phyloP scores from a whole-genome alignment of 2,888 invertebrate species.

The Eupsilia transversa region DNA sequence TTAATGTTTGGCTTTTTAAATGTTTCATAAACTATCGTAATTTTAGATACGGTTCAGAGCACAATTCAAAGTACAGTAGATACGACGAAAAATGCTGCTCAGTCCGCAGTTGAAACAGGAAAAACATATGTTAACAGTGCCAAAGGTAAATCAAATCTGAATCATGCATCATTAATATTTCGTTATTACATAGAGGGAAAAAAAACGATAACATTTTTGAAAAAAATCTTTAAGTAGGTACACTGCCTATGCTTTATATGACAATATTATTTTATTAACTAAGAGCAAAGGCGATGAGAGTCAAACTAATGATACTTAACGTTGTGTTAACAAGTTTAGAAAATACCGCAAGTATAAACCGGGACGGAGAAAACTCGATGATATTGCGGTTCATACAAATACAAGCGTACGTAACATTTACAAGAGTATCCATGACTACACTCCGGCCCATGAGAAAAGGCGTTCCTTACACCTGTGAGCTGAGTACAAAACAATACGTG shows the following conservation, averaged over 20 bases:
- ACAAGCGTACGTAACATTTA: constrained; percentile 33
- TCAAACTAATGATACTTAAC: constrained; percentile 33
- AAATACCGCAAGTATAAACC: constrained; percentile 47
- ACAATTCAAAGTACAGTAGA: constrained; percentile 74
- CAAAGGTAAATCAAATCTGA: constrained; percentile 65
- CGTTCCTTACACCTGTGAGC: too few species aligned
- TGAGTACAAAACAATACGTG: too few species aligned
- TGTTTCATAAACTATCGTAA: constrained; percentile 41
- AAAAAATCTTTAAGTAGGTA: neutral
- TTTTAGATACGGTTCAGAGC: constrained; percentile 74
- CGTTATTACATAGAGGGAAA: neutral
- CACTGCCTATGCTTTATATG: neutral
- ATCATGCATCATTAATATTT: neutral
- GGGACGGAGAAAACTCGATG: constrained; percentile 33
- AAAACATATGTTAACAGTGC: constrained; percentile 71
- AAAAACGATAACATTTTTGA: neutral
- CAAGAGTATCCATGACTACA: neutral
- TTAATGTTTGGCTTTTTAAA: neutral
- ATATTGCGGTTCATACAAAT: constrained; percentile 36
- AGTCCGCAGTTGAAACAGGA: constrained; percentile 77
- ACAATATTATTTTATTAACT: neutral
- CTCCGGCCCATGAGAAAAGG: too few species aligned
- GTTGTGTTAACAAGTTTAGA: constrained; percentile 44
- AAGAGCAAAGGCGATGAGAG: constrained; percentile 25
- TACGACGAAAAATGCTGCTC: constrained; percentile 75